Evolutionary conservation across 2,797 vertebrate species (phyloP).

Genomic region (Brotula barbata): DNA sequence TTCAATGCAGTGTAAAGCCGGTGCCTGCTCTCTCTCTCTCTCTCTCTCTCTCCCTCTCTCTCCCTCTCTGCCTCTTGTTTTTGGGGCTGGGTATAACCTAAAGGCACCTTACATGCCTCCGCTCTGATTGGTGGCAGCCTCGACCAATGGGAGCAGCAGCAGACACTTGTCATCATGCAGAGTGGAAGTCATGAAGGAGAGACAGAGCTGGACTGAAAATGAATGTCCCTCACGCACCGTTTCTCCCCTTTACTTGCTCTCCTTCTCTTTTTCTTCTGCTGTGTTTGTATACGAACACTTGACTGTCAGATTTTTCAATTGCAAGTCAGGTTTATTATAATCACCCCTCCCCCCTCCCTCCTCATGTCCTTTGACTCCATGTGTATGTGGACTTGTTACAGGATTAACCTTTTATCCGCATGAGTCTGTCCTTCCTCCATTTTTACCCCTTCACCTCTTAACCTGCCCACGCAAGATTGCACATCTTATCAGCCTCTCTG

Average conservation of each 20-base stretch:
- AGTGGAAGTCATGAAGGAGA: slow-evolving; percentile 79
- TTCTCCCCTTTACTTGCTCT: slow-evolving; percentile 28
- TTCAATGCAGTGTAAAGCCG: slow-evolving; percentile 61
- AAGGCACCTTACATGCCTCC: slow-evolving; percentile 84
- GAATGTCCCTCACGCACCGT: slow-evolving; percentile 40
- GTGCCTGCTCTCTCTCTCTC: slow-evolving; percentile 51
- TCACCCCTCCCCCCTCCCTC: slow-evolving; percentile 16
- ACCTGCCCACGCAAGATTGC: slow-evolving; percentile 64
- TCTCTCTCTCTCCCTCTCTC: slow-evolving; percentile 26
- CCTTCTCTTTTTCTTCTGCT: background rate
- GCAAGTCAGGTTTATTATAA: slow-evolving; percentile 38
- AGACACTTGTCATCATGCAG: slow-evolving; percentile 83
- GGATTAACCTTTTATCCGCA: slow-evolving; percentile 73
- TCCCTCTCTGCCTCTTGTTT: slow-evolving; percentile 66
- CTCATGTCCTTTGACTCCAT: slow-evolving; percentile 59
- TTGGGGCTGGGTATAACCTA: slow-evolving; percentile 84
- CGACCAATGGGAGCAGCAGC: slow-evolving; percentile 75
- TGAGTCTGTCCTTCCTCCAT: slow-evolving; percentile 32
- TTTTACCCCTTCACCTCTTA: slow-evolving; percentile 40
- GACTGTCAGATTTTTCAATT: slow-evolving; percentile 42
- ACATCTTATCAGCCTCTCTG: slow-evolving; percentile 48
- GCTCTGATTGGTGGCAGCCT: slow-evolving; percentile 79
- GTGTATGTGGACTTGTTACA: slow-evolving; percentile 69
- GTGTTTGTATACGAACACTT: slow-evolving; percentile 6
- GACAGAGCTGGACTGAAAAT: slow-evolving; percentile 71